Evolutionary conservation across 2,797 vertebrate species (phyloP).

Genomic region (Tarsius wallacei): DNA sequence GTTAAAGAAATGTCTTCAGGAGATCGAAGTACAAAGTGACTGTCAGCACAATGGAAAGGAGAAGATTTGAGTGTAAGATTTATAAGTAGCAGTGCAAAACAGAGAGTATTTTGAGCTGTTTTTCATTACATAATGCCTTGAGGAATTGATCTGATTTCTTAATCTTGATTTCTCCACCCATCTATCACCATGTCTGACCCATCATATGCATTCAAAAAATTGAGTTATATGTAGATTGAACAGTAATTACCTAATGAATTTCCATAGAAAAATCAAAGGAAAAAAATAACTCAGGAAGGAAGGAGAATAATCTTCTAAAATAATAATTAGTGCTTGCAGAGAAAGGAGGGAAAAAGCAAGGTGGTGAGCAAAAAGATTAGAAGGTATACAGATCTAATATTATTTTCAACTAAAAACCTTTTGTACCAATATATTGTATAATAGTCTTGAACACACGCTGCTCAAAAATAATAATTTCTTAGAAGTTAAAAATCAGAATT

Average conservation of each 20-base stretch:
- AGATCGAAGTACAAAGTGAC: neutral
- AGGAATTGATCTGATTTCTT: neutral
- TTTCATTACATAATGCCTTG: neutral
- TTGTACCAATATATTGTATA: neutral
- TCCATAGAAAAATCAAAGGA: neutral
- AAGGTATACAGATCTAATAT: neutral
- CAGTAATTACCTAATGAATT: neutral
- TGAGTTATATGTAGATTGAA: neutral
- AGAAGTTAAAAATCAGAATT: neutral
- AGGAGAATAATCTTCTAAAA: neutral
- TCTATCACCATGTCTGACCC: neutral
- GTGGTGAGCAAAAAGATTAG: neutral
- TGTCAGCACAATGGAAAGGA: neutral
- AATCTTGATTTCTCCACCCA: neutral
- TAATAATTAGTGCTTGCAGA: slow-evolving; percentile 30
- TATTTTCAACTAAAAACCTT: slow-evolving; percentile 39
- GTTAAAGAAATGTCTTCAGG: neutral
- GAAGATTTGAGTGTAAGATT: neutral
- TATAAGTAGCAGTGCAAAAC: neutral
- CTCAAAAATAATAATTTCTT: slow-evolving; percentile 47
- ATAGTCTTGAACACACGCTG: neutral
- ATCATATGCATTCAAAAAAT: neutral
- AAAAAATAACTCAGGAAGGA: neutral
- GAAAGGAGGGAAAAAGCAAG: neutral
- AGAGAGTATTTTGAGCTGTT: neutral